Evolutionary conservation across 2,888 invertebrate species (phyloP), one percentile per base, ranked within the genome.

Genomic region (Diogma glabrata): DNA sequence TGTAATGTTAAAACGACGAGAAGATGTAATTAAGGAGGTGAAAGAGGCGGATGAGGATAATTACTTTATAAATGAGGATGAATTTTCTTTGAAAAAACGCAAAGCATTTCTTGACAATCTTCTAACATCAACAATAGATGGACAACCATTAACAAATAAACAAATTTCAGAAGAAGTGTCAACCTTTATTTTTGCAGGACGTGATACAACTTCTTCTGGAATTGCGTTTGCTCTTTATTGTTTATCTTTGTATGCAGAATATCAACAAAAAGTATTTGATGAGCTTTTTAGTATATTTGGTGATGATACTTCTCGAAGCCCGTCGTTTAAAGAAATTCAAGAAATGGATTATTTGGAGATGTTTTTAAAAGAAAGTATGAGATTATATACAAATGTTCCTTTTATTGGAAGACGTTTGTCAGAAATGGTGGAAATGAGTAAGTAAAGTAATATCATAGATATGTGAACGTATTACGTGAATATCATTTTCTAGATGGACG

Each of bases 181-280:
- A 4, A 68, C 68, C 3, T 68, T 68, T 52, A 65, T 68, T 59
- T 67, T 66, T 55, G 67, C 60, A 76, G 77, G 77, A 1, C 77
- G 77, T 54, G 77, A 79, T 55, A 79, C 79, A 0, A 78, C 77
- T 0, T 74, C 77, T 0, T 76, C 78, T 1, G 78, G 75, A 1
- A 67, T 78, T 9, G 65, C 69, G 0, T 79, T 75, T 60, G 62
- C 72, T 1, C 62, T 75, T 0, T 73, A 70, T 56, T 65, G 75
- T 52, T 63, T 79, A 1, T 75, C 78, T 1, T 67, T 72, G 50
- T 66, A 74, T 57, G 69, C 70, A 4, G 69, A 72, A 22, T 60
- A 74, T 1, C 78, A 78, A 62, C 71, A 71, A 50, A 75, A 74
- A 60, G 64, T 76, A 24, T 66, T 67, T 5, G 64, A 71, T 1